A percentile compares a stretch with the other conserved stretches of the same genome.
phyloP scores from a whole-genome alignment of 2,797 vertebrate species.

The Argentina silus region DNA sequence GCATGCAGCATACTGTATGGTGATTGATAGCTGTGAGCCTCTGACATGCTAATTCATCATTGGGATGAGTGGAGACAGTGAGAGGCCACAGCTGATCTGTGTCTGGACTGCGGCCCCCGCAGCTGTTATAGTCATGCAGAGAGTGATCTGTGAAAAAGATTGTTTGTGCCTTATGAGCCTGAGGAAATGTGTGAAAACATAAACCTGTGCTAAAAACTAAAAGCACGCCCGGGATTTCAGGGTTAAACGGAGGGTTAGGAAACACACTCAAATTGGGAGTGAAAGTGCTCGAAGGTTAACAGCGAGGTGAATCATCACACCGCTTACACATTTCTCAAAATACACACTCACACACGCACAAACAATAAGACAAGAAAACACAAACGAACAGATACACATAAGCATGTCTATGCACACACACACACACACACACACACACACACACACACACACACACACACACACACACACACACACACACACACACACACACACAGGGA shows the following conservation, averaged over 20 bases:
- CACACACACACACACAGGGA: conserved; percentile 1
- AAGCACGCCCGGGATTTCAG: background rate
- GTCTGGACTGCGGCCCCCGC: background rate
- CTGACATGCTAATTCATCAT: conserved; percentile 14
- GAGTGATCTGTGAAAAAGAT: too few relatives aligned
- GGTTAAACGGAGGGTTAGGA: background rate
- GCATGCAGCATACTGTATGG: background rate
- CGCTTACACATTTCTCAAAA: background rate
- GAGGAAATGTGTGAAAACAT: background rate
- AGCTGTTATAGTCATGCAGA: background rate
- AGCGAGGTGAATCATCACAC: background rate
- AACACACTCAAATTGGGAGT: background rate
- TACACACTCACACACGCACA: background rate
- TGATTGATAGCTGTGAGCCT: background rate
- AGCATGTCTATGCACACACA: too few relatives aligned
- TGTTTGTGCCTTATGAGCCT: background rate
- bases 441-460: background rate
- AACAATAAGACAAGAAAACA: background rate
- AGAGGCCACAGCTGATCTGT: background rate
- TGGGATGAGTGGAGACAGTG: background rate
- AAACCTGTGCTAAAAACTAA: background rate
- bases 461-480: background rate
- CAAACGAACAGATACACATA: background rate
- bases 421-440: conserved; percentile 8
- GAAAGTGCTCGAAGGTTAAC: background rate